A percentile compares a stretch with the other conserved stretches of the same genome.
Conservation (phyloP, 2,797 vertebrate species). For the Dendrocincla fuliginosa region DNA sequence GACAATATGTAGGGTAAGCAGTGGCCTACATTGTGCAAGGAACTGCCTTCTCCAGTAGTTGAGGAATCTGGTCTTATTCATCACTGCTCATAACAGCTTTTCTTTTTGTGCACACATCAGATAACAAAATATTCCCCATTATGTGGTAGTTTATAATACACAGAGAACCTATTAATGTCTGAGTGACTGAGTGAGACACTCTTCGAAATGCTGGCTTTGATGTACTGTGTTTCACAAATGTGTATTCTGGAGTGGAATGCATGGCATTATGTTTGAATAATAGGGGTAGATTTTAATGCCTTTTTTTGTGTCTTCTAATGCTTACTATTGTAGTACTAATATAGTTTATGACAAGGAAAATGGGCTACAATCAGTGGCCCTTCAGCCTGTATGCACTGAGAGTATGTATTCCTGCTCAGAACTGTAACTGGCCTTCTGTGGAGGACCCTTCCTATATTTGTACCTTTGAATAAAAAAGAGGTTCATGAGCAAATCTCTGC, state of each 20-base stretch:
- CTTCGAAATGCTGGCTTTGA: neutral
- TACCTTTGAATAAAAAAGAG: neutral
- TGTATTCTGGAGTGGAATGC: neutral
- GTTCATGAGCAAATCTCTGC: neutral
- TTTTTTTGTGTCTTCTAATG: neutral
- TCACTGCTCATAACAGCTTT: neutral
- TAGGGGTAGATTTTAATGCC: neutral
- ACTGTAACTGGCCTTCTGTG: neutral
- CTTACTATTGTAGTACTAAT: neutral
- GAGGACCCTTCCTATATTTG: rapidly evolving
- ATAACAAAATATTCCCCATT: neutral
- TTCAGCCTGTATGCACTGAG: neutral
- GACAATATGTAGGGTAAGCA: neutral
- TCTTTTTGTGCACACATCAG: neutral
- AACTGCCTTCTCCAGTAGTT: neutral
- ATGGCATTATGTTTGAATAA: neutral
- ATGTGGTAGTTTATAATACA: neutral
- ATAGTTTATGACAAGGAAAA: neutral
- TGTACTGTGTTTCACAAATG: neutral
- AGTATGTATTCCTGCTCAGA: neutral
- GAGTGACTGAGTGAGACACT: neutral
- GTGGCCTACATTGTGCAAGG: too few species aligned
- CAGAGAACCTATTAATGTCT: neutral
- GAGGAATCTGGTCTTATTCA: neutral
- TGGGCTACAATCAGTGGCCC: neutral